Evolutionary conservation across 2,888 invertebrate species (phyloP).

Genomic region (Drosophila borealis): DNA sequence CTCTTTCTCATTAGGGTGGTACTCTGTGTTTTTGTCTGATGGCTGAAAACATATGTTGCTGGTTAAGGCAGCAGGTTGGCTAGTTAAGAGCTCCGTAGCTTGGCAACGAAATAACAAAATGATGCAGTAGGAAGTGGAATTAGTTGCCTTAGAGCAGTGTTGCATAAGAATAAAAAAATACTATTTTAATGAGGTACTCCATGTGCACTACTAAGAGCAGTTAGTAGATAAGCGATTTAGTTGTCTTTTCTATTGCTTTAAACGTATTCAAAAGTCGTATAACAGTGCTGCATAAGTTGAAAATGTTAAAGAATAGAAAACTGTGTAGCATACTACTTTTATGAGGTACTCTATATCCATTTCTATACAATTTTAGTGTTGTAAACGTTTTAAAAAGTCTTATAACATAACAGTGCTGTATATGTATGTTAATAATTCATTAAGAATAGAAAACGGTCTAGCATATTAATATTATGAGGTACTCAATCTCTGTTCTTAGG

Average conservation of each 20-base stretch:
- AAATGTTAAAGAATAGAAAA: background rate
- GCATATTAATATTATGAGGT: background rate
- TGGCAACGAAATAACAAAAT: conserved; percentile 32
- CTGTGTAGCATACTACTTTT: background rate
- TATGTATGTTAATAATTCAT: background rate
- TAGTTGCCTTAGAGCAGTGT: background rate
- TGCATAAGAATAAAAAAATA: background rate
- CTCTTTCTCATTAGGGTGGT: conserved; percentile 19
- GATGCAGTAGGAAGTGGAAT: background rate
- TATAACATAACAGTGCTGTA: background rate
- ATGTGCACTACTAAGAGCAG: no score
- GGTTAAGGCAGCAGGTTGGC: conserved; percentile 43
- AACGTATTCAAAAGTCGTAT: background rate
- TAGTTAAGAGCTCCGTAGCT: conserved; percentile 24
- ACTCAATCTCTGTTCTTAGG: no score
- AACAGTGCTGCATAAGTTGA: conserved; percentile 1
- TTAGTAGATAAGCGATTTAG: no score
- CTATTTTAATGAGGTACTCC: no score
- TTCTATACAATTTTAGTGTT: no score
- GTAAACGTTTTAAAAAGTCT: background rate
- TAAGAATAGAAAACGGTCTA: no score
- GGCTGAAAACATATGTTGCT: conserved; percentile 43
- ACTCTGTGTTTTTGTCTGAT: background rate
- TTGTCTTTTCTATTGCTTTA: no score
- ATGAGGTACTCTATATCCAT: no score